phyloP scores from a whole-genome alignment of 2,888 invertebrate genomes.

The Drosophila aldrichi region DNA sequence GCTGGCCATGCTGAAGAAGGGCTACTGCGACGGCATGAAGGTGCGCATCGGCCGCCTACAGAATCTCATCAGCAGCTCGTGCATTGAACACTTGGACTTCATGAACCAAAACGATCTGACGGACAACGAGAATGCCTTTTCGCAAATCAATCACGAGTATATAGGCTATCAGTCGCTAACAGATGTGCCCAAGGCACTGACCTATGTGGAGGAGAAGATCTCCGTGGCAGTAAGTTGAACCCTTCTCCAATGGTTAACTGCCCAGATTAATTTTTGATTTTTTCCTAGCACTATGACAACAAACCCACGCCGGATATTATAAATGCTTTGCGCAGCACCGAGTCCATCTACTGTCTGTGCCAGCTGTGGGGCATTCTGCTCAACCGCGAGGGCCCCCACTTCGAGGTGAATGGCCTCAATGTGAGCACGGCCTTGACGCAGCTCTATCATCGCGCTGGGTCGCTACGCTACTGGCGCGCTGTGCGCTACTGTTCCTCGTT shows the following conservation, averaged over 20 bases:
- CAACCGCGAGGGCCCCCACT: conserved; percentile 92
- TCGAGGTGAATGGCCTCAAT: conserved; percentile 88
- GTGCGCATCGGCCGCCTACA: conserved; percentile 97
- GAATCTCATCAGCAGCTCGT: conserved; percentile 99
- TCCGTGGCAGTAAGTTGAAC: conserved; percentile 85
- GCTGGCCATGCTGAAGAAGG: conserved; percentile 98
- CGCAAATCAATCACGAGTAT: conserved; percentile 95
- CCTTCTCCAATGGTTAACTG: background rate
- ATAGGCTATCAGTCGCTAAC: conserved; percentile 98
- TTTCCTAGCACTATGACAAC: conserved; percentile 86
- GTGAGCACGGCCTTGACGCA: conserved; percentile 90
- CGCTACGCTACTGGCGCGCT: conserved; percentile 94
- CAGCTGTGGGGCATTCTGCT: conserved; percentile 94
- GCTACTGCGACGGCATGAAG: conserved; percentile 97
- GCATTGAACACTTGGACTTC: conserved; percentile 98
- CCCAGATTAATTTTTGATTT: background rate
- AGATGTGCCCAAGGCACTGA: conserved; percentile 94
- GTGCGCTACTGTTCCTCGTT: conserved; percentile 98
- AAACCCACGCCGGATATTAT: conserved; percentile 91
- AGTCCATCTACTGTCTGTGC: conserved; percentile 92
- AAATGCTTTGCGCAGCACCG: conserved; percentile 88
- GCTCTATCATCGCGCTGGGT: conserved; percentile 93
- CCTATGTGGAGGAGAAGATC: conserved; percentile 89
- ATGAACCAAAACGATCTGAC: conserved; percentile 93
- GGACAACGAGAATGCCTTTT: conserved; percentile 92